Conservation (phyloP, 1,140 invertebrate genomes). For the Ridgeia piscesae region DNA sequence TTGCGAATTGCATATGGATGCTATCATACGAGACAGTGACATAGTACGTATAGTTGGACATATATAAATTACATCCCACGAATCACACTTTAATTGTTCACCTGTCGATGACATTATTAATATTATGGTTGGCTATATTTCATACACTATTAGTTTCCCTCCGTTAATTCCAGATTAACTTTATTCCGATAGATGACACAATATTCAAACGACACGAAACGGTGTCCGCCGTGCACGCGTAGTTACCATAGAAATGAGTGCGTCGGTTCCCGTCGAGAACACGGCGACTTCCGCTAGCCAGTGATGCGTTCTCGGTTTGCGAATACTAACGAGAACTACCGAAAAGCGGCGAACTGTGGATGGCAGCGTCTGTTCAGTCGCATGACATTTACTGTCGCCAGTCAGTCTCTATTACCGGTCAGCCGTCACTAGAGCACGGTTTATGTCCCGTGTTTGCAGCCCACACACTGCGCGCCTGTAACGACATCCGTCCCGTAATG, state of each 20-base stretch:
- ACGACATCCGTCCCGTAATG: neutral
- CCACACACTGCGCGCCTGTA: neutral
- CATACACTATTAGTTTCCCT: too few species aligned
- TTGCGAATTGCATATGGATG: too few species aligned
- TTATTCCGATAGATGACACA: too few species aligned
- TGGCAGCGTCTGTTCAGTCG: neutral
- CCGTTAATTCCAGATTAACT: too few species aligned
- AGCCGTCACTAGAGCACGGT: neutral
- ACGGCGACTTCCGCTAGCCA: neutral
- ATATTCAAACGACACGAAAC: too few species aligned
- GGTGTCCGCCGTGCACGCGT: too few species aligned
- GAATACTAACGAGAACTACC: neutral
- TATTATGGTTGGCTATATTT: too few species aligned
- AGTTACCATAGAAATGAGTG: neutral
- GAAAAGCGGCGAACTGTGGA: neutral
- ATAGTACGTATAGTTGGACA: too few species aligned
- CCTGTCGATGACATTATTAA: too few species aligned
- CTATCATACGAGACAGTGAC: too few species aligned
- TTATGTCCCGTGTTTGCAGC: neutral
- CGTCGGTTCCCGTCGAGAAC: neutral
- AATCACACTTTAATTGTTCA: too few species aligned
- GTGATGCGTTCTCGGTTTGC: neutral
- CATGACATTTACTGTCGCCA: neutral
- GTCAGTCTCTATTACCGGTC: neutral
- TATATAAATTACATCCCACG: too few species aligned